These are phyloP conservation scores for Zygaena filipendulae DNA, from an alignment of 2,888 invertebrate genomes.

Conservation along the genomic window DNA sequence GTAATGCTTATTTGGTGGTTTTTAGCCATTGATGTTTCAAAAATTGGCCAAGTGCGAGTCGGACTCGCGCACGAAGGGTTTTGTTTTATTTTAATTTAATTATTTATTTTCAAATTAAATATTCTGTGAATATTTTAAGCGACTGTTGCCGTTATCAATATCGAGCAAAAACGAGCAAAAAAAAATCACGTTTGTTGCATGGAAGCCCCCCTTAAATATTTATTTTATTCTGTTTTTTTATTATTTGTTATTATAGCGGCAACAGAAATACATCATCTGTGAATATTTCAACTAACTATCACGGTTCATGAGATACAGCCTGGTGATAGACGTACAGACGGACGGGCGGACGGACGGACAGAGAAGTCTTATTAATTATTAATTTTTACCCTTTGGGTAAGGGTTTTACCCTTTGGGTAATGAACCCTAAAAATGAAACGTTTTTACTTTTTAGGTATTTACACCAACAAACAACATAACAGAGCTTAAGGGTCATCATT, in stretches of 20 bases:
- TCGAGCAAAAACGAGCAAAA: neutral
- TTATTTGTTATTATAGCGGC: slow-evolving; percentile 4
- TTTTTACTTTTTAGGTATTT: no score
- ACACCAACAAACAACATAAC: no score
- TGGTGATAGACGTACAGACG: neutral
- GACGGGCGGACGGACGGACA: neutral
- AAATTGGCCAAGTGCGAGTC: no score
- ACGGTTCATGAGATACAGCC: slow-evolving; percentile 2
- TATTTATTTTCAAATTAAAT: no score
- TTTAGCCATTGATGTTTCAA: no score
- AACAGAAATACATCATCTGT: slow-evolving; percentile 3
- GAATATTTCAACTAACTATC: slow-evolving; percentile 3
- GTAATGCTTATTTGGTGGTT: no score
- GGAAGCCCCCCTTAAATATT: slow-evolving; percentile 1
- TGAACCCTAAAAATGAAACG: neutral
- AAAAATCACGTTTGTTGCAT: slow-evolving; percentile 1
- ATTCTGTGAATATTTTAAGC: no score
- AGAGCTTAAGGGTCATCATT: no score
- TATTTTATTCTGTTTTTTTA: slow-evolving; percentile 1
- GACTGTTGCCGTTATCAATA: neutral
- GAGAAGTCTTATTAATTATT: neutral
- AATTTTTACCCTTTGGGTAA: no score
- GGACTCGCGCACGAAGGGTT: no score
- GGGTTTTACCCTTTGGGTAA: neutral
- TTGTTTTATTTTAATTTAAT: no score